phyloP scores from a whole-genome alignment of 2,113 vertebrate species.

The Sciurus niger region DNA sequence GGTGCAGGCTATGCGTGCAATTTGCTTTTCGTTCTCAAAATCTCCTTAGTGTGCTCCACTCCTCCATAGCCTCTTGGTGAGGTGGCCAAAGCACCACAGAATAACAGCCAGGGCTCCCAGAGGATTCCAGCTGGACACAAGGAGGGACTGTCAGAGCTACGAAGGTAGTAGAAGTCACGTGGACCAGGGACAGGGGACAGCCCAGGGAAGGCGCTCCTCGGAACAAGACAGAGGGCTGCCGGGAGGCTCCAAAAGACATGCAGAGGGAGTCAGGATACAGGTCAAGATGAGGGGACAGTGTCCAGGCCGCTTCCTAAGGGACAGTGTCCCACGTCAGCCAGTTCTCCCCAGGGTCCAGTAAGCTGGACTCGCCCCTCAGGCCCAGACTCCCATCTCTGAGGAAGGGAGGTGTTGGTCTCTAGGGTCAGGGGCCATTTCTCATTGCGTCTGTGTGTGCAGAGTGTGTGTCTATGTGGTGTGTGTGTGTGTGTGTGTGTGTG shows the following conservation, averaged over 20 bases:
- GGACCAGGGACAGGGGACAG: no score
- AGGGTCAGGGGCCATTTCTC: background rate
- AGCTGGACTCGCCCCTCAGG: background rate
- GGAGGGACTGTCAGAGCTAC: background rate
- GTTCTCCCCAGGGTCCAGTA: background rate
- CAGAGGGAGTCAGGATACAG: no score
- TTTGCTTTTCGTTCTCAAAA: background rate
- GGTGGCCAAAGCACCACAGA: background rate
- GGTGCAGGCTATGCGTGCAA: background rate
- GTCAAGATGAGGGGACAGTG: background rate
- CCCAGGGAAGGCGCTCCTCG: no score
- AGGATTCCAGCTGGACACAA: background rate
- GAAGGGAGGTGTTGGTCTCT: background rate
- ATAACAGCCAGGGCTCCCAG: no score
- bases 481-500: no score
- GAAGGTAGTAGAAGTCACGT: no score
- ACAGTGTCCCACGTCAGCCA: background rate
- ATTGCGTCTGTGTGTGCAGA: no score
- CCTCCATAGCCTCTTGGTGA: no score
- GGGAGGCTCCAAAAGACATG: background rate
- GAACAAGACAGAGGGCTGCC: no score
- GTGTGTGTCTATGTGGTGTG: no score
- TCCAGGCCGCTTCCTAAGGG: background rate
- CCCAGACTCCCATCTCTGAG: background rate
- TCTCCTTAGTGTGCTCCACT: background rate